Conservation (phyloP, 2,113 vertebrate genomes). For the Sapayoa aenigma region DNA sequence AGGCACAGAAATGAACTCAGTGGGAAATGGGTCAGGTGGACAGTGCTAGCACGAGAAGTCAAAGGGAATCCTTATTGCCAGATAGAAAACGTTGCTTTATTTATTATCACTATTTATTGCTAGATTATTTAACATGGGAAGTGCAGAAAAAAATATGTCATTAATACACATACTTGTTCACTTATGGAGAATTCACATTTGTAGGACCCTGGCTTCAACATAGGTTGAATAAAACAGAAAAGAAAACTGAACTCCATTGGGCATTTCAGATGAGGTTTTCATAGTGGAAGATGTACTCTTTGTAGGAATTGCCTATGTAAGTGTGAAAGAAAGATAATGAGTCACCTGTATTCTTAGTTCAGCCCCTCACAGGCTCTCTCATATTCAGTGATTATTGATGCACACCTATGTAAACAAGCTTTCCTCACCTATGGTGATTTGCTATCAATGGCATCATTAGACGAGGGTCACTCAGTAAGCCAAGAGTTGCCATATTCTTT, state of each 20-base stretch:
- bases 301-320: background rate
- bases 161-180: background rate
- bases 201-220: background rate
- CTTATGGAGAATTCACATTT: background rate
- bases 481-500: background rate
- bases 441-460: fast-evolving
- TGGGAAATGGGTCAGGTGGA: background rate
- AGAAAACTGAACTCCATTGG: background rate
- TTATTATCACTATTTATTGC: background rate
- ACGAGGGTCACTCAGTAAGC: background rate
- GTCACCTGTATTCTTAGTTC: fast-evolving
- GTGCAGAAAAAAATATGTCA: background rate
- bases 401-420: background rate
- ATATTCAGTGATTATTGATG: background rate
- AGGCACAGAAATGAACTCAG: background rate
- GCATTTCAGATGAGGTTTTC: background rate
- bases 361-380: background rate
- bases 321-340: background rate
- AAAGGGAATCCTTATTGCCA: background rate
- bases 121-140: background rate
- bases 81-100: background rate
- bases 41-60: background rate
- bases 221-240: background rate
- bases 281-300: background rate
- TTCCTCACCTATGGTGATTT: background rate